phyloP scores from a whole-genome alignment of 2,113 vertebrate species.

The Strix aluco region DNA sequence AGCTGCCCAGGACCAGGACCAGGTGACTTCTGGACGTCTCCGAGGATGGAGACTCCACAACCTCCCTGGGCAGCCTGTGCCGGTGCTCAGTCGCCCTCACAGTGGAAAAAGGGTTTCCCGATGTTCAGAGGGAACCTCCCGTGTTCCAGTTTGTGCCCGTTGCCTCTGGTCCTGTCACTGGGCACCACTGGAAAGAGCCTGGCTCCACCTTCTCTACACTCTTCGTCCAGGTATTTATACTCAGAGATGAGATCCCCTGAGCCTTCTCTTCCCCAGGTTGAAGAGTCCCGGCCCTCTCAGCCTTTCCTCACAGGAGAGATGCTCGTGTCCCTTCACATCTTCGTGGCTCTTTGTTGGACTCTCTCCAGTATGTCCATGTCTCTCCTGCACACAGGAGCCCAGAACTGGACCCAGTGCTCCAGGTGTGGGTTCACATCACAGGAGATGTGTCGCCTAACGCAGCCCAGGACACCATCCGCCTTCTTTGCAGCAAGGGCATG shows the following conservation, averaged over 20 bases:
- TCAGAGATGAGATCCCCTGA: not conserved
- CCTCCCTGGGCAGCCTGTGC: not conserved
- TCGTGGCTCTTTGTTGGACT: not conserved
- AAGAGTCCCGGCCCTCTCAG: not conserved
- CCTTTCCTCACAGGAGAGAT: not conserved
- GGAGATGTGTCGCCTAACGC: not conserved
- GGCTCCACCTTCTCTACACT: not conserved
- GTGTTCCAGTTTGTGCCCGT: not conserved
- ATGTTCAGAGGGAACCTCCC: not conserved
- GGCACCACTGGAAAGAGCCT: not conserved
- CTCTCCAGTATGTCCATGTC: not conserved
- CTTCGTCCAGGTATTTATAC: not conserved
- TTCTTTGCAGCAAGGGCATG: accelerated
- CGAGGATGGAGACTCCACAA: not conserved
- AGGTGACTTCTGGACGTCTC: not conserved
- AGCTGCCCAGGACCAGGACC: not conserved
- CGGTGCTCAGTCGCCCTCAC: not conserved
- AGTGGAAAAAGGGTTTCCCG: not conserved
- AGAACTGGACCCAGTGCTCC: not conserved
- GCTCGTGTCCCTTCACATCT: not conserved
- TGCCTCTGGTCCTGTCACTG: not conserved
- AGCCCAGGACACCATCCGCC: not conserved
- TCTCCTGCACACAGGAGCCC: not conserved
- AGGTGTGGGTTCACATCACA: not conserved
- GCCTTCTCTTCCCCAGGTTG: not conserved